Conservation (phyloP, 2,888 invertebrate species). For the Ophonus ardosiacus region DNA sequence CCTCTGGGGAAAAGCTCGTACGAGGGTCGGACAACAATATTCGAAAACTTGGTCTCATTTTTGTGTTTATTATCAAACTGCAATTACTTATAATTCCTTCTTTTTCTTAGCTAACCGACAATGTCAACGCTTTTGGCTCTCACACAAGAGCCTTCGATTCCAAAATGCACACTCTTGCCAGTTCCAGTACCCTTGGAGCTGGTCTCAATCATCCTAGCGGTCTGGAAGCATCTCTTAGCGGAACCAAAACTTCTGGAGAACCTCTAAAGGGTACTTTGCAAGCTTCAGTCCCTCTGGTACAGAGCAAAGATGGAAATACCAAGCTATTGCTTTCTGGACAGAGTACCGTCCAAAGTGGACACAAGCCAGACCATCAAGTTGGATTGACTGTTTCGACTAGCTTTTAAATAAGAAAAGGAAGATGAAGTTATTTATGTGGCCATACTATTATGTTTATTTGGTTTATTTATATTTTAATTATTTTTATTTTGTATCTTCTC, state of each 20-base stretch:
- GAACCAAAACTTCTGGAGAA: not conserved
- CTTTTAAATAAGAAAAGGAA: not conserved
- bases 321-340: not conserved
- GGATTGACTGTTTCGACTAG: not conserved
- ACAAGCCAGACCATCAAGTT: slow-evolving; percentile 15
- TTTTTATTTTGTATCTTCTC: not conserved
- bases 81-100: too few relatives aligned
- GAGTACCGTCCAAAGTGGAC: not conserved
- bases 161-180: not conserved
- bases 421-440: not conserved
- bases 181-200: not conserved
- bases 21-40: too few relatives aligned
- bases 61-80: too few relatives aligned
- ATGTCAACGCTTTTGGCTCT: not conserved
- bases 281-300: not conserved
- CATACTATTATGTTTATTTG: not conserved
- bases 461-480: not conserved
- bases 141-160: not conserved
- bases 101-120: not conserved
- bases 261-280: not conserved
- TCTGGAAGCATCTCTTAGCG: not conserved
- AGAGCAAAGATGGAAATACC: not conserved
- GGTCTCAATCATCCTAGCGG: not conserved
- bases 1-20: too few relatives aligned
- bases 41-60: too few relatives aligned